Evolutionary conservation across 2,888 invertebrate species (phyloP).

Genomic region (Thelaira solivaga): DNA sequence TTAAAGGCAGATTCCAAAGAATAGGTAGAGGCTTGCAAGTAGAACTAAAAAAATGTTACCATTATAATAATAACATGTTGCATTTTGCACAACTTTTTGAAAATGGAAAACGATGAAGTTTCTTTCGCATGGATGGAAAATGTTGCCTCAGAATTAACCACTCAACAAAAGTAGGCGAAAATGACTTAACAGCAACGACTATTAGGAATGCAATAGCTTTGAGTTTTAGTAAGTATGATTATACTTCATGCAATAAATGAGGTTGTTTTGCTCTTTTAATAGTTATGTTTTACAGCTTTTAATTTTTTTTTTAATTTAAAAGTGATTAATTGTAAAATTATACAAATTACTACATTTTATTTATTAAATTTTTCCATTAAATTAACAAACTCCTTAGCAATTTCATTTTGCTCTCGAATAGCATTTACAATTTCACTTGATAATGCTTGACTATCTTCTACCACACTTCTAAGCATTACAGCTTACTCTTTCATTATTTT

Average conservation of each 20-base stretch:
- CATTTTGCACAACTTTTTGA: conserved; percentile 43
- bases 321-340: too few relatives aligned
- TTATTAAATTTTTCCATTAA: conserved; percentile 16
- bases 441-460: too few relatives aligned
- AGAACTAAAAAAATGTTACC: conserved; percentile 11
- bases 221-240: conserved; percentile 28
- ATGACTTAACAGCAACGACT: conserved; percentile 9
- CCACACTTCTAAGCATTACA: too few relatives aligned
- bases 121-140: too few relatives aligned
- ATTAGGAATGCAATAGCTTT: neutral
- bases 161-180: conserved; percentile 42
- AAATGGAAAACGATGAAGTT: too few relatives aligned
- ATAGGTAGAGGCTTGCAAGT: conserved; percentile 46
- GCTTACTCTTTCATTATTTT: too few relatives aligned
- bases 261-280: conserved; percentile 1
- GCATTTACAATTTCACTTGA: conserved; percentile 19
- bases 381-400: conserved; percentile 9
- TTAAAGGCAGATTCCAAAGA: conserved; percentile 55
- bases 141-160: conserved; percentile 30
- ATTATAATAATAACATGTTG: conserved; percentile 41
- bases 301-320: too few relatives aligned
- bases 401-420: conserved; percentile 27
- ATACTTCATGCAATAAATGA: conserved; percentile 11
- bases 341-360: neutral
- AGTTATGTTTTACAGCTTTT: neutral